Evolutionary conservation across 2,113 vertebrate genomes (phyloP), one percentile per base, ranked within the genome.

Genomic region (Cricetomys ansorgei): DNA sequence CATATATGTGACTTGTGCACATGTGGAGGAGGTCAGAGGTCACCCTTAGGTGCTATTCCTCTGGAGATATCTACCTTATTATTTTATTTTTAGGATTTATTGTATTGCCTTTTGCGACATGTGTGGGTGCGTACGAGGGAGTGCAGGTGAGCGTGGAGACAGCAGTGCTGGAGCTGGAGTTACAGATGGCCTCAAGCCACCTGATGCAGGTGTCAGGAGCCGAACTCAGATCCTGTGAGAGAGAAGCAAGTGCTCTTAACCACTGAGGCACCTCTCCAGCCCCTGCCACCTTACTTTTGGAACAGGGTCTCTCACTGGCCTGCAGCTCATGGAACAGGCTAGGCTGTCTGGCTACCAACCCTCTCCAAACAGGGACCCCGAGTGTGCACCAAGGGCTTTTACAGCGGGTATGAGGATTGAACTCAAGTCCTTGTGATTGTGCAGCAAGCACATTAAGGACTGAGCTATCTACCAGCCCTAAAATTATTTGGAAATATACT

Each of bases 401-500:
- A 34, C 19, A 13, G 23, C 27, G 0, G 43, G 1, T 50, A 12
- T 37, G 17, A 37, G 31, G 43, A 50, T 43, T 13, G 2, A 67
- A 37, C 31, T 48, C 81, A 23, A 34, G 59, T 65, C 17, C 59
- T 50, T 43, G 23, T 37, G 31, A 23, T 23, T 85, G 29, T 13
- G 17, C 43, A 48, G 62, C 10, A 34, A 48, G 5, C 29, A 4
- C 3, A 1, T 0, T 7, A 13, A 1, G 0, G 43, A 48, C 19
- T 37, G 8, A 48, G 45, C 62, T 7, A 23, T 65, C 17, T 48
- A 5, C 43, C 17, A 29, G 25, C 83, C n/a, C 50, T 80, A 70
- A 80, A 69, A 69, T 3, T 48, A 65, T 85, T 90, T 64, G 84
- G 80, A 89, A 92, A 91, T 88, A 95, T 69, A 65, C 45, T 53